A percentile compares a stretch with the other conserved stretches of the same genome.
Evolutionary conservation across 2,888 invertebrate species (phyloP).

Genomic region (Ophion costatus): DNA sequence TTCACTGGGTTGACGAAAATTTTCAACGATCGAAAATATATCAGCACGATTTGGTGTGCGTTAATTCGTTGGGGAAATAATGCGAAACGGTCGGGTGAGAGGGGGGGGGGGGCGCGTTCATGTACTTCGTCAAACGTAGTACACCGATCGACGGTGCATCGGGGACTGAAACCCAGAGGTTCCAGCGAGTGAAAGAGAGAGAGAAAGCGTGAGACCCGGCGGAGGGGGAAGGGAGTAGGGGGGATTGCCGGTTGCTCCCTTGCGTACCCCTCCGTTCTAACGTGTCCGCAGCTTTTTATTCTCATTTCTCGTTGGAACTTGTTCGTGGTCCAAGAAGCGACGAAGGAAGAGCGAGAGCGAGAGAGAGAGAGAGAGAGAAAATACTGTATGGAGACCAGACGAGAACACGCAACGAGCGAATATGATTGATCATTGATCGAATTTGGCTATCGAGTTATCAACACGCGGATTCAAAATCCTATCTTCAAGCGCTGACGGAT

Average conservation of each 20-base stretch:
- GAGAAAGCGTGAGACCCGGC: slow-evolving; percentile 27
- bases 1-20: not conserved
- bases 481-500: not conserved
- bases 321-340: slow-evolving; percentile 40
- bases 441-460: not conserved
- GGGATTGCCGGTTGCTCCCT: slow-evolving; percentile 10
- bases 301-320: slow-evolving; percentile 46
- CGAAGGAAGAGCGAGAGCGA: slow-evolving; percentile 8
- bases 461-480: not conserved
- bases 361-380: slow-evolving; percentile 15
- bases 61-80: not conserved
- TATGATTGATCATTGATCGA: slow-evolving; percentile 11
- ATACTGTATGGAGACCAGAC: slow-evolving; percentile 7
- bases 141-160: slow-evolving; percentile 67
- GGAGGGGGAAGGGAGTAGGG: slow-evolving; percentile 12
- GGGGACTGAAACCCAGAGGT: slow-evolving; percentile 65
- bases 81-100: not conserved
- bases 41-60: not conserved
- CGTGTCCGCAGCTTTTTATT: slow-evolving; percentile 38
- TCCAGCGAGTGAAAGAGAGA: slow-evolving; percentile 46
- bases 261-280: slow-evolving; percentile 18
- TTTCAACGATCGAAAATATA: not conserved
- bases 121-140: slow-evolving; percentile 19
- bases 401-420: slow-evolving; percentile 17
- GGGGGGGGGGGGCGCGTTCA: not conserved